These are phyloP conservation scores for Rhagoletis pomonella DNA, from an alignment of 1,140 invertebrate genomes.

Conservation along the genomic window DNA sequence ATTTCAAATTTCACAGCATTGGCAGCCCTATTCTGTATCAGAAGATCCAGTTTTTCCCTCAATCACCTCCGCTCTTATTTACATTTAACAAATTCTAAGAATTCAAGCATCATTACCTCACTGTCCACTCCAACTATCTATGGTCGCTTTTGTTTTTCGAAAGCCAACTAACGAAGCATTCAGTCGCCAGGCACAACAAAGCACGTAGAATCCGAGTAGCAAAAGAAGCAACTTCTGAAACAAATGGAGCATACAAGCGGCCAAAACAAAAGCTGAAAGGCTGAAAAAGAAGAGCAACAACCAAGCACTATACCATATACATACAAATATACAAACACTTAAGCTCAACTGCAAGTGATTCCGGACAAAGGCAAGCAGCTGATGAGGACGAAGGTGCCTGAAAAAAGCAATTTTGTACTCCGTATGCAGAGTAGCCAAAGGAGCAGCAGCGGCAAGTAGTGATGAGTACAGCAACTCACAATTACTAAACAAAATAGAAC, in stretches of 20 bases:
- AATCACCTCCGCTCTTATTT: background rate
- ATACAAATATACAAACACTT: background rate
- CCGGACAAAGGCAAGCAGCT: background rate
- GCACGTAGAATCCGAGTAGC: too few relatives aligned
- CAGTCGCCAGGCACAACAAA: background rate
- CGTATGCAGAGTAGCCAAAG: slow-evolving; percentile 18
- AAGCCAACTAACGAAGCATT: slow-evolving; percentile 47
- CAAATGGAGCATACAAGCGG: slow-evolving; percentile 31
- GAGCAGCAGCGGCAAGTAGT: background rate
- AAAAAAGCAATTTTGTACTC: background rate
- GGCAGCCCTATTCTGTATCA: background rate
- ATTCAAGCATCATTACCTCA: slow-evolving; percentile 45
- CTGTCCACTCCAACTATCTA: background rate
- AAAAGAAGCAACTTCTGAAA: slow-evolving; percentile 11
- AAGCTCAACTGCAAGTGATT: background rate
- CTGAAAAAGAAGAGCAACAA: background rate
- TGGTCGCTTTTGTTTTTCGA: background rate
- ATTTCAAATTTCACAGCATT: background rate
- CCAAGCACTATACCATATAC: background rate
- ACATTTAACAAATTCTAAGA: slow-evolving; percentile 1
- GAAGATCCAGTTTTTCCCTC: background rate
- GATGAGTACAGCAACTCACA: background rate
- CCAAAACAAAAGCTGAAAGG: slow-evolving; percentile 15
- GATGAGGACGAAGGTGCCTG: background rate
- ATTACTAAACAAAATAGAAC: slow-evolving; percentile 28